These are phyloP conservation scores for Capra hircus DNA, from an alignment of 2,113 vertebrate species.

Conservation along the genomic window DNA sequence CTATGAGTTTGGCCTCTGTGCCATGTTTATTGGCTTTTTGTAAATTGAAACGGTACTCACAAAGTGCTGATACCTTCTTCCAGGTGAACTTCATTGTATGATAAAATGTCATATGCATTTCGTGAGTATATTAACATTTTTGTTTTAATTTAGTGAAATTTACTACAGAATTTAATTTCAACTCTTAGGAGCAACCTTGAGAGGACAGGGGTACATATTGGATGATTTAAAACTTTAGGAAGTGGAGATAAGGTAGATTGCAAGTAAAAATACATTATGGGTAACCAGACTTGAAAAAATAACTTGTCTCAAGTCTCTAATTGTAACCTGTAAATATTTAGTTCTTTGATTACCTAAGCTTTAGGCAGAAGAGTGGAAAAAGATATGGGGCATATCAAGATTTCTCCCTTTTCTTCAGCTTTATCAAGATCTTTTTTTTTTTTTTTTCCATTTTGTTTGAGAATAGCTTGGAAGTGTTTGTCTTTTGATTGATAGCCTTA, in stretches of 20 bases:
- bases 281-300: not conserved
- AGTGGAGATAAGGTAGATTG: not conserved
- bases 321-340: not conserved
- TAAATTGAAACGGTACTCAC: not conserved
- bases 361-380: not conserved
- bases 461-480: not conserved
- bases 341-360: not conserved
- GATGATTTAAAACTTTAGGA: not conserved
- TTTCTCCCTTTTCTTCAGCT: not conserved
- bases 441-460: constrained; percentile 7
- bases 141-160: not conserved
- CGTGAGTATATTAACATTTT: not conserved
- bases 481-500: not conserved
- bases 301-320: not conserved
- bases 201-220: not conserved
- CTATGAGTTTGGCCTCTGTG: not conserved
- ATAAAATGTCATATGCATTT: not conserved
- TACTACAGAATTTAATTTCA: not conserved
- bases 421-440: not conserved
- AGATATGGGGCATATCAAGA: not conserved
- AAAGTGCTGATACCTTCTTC: not conserved
- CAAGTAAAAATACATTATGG: not conserved
- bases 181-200: not conserved
- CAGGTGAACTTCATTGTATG: not conserved
- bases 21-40: not conserved